A percentile compares a stretch with the other conserved stretches of the same genome.
phyloP scores from a whole-genome alignment of 2,888 invertebrate species.

The Augochlorella aurata region DNA sequence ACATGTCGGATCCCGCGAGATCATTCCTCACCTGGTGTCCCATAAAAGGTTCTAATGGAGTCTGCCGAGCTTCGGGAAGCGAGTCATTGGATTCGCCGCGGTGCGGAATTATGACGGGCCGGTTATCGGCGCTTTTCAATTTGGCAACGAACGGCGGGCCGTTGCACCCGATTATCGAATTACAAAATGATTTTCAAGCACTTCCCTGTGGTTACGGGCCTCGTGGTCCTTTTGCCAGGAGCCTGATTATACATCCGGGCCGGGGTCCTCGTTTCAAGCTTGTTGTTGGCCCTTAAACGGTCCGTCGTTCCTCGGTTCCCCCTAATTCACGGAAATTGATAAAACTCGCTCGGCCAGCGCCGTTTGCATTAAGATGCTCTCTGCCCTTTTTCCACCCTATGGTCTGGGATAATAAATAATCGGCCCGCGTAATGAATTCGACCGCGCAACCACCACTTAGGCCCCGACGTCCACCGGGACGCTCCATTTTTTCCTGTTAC shows the following conservation, averaged over 20 bases:
- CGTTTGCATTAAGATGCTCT: conserved; percentile 5
- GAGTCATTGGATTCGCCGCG: neutral
- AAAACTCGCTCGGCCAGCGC: conserved; percentile 17
- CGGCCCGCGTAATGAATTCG: conserved; percentile 60
- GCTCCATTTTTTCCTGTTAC: conserved; percentile 40
- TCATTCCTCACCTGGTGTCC: neutral
- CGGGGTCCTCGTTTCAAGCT: neutral
- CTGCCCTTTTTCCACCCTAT: conserved; percentile 16
- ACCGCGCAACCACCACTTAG: conserved; percentile 48
- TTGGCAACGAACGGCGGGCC: neutral
- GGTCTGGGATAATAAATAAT: conserved; percentile 59
- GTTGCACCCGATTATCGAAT: conserved; percentile 13
- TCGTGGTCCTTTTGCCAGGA: conserved; percentile 9
- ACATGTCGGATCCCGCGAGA: neutral
- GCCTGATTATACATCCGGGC: neutral
- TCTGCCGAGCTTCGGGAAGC: neutral
- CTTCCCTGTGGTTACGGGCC: conserved; percentile 34
- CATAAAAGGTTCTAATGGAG: neutral
- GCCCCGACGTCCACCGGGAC: neutral
- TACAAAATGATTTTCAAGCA: conserved; percentile 7
- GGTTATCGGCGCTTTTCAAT: neutral
- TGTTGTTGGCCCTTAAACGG: conserved; percentile 35
- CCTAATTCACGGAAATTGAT: conserved; percentile 52
- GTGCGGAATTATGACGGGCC: neutral
- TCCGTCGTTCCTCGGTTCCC: neutral